These are phyloP conservation scores for Eulemur albifrons DNA, from an alignment of 2,797 vertebrate species.

Conservation along the genomic window DNA sequence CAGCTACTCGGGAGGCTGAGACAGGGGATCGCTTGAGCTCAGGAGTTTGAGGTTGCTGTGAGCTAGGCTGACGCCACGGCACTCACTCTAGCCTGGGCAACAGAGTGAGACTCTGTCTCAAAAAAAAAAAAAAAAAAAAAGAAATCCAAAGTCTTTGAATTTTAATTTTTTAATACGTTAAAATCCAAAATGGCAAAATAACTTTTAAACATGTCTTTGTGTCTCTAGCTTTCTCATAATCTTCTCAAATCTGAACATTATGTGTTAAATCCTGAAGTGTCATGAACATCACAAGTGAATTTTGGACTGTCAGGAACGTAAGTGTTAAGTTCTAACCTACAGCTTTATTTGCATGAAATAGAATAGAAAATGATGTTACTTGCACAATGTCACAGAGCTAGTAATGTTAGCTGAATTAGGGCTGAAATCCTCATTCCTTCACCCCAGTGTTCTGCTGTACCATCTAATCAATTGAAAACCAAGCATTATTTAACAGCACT, in stretches of 20 bases:
- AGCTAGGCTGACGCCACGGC: no score
- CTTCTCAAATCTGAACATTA: constrained; percentile 31
- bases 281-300: constrained; percentile 26
- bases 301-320: constrained; percentile 4
- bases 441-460: background rate
- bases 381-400: background rate
- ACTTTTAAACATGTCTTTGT: constrained; percentile 15
- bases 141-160: constrained; percentile 16
- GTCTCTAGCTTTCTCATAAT: background rate
- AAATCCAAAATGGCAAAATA: constrained; percentile 50
- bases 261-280: background rate
- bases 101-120: no score
- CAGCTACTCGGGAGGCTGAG: no score
- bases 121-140: no score
- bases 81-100: no score
- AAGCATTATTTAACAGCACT: constrained; percentile 15
- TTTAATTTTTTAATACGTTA: background rate
- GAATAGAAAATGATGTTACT: background rate
- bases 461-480: background rate
- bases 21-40: no score
- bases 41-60: no score
- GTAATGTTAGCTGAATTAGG: background rate
- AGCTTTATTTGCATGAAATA: constrained; percentile 16
- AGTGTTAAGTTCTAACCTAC: background rate
- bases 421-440: background rate